Evolutionary conservation across 1,140 invertebrate genomes (phyloP).

Genomic region (Drosophila sucinea): DNA sequence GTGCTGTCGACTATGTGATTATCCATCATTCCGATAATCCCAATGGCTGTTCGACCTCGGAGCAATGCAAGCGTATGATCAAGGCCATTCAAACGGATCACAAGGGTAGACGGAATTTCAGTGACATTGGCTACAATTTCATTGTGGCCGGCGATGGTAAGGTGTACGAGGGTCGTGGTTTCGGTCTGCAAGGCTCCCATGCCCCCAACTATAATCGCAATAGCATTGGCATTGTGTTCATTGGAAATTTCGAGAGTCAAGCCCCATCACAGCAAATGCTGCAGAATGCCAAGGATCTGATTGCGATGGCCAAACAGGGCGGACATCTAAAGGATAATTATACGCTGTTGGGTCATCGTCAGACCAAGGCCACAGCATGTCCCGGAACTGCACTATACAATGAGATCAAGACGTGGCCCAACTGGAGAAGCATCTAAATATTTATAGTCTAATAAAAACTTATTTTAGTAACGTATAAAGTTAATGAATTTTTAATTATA

Average conservation of each 20-base stretch:
- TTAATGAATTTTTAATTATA: no score
- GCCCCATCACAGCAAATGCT: constrained; percentile 86
- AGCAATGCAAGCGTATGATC: constrained; percentile 85
- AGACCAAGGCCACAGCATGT: constrained; percentile 87
- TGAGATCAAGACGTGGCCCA: constrained; percentile 84
- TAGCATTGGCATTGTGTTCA: constrained; percentile 88
- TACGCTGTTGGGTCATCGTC: constrained; percentile 87
- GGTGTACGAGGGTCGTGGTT: constrained; percentile 89
- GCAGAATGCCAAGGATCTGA: constrained; percentile 85
- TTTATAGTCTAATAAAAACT: no score
- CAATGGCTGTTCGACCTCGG: constrained; percentile 84
- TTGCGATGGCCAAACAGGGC: constrained; percentile 85
- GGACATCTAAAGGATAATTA: constrained; percentile 68
- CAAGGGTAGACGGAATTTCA: constrained; percentile 86
- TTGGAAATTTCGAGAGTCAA: constrained; percentile 84
- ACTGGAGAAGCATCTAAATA: constrained; percentile 58
- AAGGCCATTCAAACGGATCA: constrained; percentile 85
- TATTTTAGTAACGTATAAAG: no score
- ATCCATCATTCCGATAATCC: constrained; percentile 89
- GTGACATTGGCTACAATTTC: constrained; percentile 88
- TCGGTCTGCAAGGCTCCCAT: constrained; percentile 87
- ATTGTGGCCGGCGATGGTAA: constrained; percentile 85
- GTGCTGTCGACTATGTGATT: constrained; percentile 88
- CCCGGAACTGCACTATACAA: constrained; percentile 86
- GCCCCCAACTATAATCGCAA: constrained; percentile 87